Evolutionary conservation across 2,797 vertebrate genomes (phyloP).

Genomic region (Kryptolebias ocellatus): DNA sequence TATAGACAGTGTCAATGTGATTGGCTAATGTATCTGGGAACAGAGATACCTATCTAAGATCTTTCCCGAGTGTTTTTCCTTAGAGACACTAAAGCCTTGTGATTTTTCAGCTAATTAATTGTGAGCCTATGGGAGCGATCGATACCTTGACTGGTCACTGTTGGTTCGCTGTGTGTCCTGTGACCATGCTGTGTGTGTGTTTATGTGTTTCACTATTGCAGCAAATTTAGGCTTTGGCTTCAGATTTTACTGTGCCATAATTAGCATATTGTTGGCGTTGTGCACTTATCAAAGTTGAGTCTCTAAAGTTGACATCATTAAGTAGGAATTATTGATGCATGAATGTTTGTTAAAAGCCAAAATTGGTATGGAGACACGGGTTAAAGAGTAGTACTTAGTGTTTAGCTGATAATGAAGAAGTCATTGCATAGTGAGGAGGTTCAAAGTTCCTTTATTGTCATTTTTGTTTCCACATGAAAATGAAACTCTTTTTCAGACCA

Average conservation of each 20-base stretch:
- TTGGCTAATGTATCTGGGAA: slow-evolving; percentile 15
- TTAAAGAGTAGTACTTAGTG: neutral
- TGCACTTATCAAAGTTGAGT: neutral
- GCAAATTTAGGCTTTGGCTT: neutral
- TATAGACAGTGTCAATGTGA: slow-evolving; percentile 3
- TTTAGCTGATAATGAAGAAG: too few species aligned
- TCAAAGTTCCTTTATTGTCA: too few species aligned
- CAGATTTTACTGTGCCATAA: neutral
- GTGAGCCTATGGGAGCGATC: slow-evolving; percentile 27
- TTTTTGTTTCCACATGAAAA: too few species aligned
- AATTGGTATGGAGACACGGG: neutral
- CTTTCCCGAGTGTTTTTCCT: neutral
- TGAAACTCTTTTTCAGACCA: too few species aligned
- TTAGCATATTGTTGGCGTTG: slow-evolving; percentile 31
- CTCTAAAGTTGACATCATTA: slow-evolving; percentile 29
- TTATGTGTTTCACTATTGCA: neutral
- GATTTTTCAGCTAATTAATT: slow-evolving; percentile 40
- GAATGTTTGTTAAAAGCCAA: slow-evolving; percentile 11
- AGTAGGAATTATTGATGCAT: neutral
- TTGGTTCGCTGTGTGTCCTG: neutral
- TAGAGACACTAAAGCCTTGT: neutral
- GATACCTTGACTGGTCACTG: slow-evolving; percentile 18
- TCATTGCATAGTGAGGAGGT: too few species aligned
- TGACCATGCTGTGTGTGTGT: neutral
- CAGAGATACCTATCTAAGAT: neutral